Conservation (phyloP, 2,113 vertebrate species). For the Burhinus oedicnemus region DNA sequence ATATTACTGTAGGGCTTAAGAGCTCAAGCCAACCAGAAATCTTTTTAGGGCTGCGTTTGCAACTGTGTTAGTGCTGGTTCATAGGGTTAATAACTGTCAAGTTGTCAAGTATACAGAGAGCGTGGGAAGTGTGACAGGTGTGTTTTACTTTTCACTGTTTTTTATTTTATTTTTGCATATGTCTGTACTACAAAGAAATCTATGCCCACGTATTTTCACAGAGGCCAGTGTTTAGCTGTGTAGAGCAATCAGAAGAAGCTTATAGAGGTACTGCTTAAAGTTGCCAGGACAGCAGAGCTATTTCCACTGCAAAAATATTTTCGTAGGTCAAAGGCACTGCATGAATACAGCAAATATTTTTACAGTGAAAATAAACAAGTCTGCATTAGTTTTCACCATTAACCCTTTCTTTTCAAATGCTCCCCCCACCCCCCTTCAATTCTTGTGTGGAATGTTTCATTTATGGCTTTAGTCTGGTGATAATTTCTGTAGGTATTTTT, state of each 20-base stretch:
- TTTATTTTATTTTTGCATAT: background rate
- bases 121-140: background rate
- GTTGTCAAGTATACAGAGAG: background rate
- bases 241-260: background rate
- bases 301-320: conserved; percentile 62
- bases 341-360: conserved; percentile 60
- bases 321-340: conserved; percentile 41
- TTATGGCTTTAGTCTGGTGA: background rate
- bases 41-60: background rate
- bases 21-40: background rate
- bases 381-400: background rate
- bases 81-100: background rate
- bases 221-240: background rate
- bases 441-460: background rate
- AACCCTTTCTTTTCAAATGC: background rate
- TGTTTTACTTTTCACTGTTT: background rate
- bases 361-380: conserved; percentile 51
- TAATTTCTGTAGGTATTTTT: background rate
- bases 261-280: background rate
- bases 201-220: background rate
- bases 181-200: background rate
- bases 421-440: rapidly evolving
- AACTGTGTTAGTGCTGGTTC: background rate
- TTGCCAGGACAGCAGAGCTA: conserved; percentile 56
- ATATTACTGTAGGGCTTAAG: background rate